Evolutionary conservation across 1,140 invertebrate species (phyloP).

Genomic region (Maconellicoccus hirsutus): DNA sequence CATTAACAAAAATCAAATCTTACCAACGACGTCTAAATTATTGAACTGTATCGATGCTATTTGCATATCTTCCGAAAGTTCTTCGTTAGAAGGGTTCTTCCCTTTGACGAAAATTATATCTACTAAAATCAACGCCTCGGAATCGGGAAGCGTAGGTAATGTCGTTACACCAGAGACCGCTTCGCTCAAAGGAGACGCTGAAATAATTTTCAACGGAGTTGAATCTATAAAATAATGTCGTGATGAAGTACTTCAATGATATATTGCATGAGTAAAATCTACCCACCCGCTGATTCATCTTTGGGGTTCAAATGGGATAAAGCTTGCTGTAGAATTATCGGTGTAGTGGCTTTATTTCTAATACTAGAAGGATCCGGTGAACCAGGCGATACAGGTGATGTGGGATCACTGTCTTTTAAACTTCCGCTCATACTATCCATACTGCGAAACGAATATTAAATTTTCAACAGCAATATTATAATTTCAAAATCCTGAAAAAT

Average conservation of each 20-base stretch:
- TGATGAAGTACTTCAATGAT: background rate
- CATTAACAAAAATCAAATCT: conserved; percentile 30
- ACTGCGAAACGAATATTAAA: conserved; percentile 37
- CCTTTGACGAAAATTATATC: conserved; percentile 64
- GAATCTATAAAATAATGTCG: background rate
- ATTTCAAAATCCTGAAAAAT: background rate
- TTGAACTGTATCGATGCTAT: conserved; percentile 84
- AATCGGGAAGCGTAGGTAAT: conserved; percentile 26
- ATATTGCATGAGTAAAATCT: background rate
- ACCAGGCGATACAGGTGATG: conserved; percentile 59
- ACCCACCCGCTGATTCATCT: conserved; percentile 14
- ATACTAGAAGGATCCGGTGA: conserved; percentile 55
- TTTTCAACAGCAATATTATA: background rate
- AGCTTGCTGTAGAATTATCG: conserved; percentile 46
- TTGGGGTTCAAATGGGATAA: conserved; percentile 37
- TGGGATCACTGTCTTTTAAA: conserved; percentile 78
- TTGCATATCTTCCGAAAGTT: conserved; percentile 48
- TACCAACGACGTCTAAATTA: conserved; percentile 84
- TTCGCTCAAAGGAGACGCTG: background rate
- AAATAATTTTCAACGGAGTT: background rate
- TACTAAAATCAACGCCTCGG: conserved; percentile 72
- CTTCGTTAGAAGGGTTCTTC: conserved; percentile 32
- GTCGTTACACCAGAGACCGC: background rate
- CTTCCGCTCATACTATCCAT: conserved; percentile 91
- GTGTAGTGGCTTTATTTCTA: conserved; percentile 40